Conservation (phyloP, 2,113 vertebrate species). For the Naja naja region DNA sequence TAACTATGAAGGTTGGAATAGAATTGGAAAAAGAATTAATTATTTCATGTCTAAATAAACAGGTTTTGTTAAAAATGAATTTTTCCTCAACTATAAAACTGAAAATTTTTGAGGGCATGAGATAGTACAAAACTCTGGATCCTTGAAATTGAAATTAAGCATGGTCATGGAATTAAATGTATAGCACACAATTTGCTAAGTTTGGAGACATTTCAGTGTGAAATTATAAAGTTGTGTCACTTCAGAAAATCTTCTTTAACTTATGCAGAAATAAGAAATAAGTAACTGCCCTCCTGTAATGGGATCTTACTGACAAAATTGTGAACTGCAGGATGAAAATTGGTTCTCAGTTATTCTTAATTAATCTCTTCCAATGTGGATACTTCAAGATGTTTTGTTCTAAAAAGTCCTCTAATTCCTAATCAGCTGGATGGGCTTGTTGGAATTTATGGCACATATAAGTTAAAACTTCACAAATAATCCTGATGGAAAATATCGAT, state of each 20-base stretch:
- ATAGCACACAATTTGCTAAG: neutral
- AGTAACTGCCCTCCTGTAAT: neutral
- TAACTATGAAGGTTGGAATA: neutral
- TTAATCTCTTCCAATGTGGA: fast-evolving
- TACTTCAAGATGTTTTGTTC: neutral
- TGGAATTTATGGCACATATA: neutral
- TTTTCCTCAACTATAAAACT: neutral
- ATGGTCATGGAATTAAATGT: neutral
- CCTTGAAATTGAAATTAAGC: neutral
- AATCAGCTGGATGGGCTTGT: neutral
- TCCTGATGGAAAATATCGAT: too few species aligned
- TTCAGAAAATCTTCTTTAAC: neutral
- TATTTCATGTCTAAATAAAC: neutral
- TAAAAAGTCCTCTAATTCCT: neutral
- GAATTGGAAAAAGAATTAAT: neutral
- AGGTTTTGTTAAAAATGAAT: neutral
- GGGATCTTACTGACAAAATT: neutral
- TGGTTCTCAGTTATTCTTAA: neutral
- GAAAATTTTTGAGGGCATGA: neutral
- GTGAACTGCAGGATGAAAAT: neutral
- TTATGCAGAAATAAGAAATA: neutral
- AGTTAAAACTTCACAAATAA: too few species aligned
- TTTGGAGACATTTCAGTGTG: slow-evolving; percentile 17
- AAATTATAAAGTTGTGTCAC: neutral
- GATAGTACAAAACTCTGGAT: neutral